Conservation (phyloP, 2,888 invertebrate genomes). For the Sympetrum striolatum region DNA sequence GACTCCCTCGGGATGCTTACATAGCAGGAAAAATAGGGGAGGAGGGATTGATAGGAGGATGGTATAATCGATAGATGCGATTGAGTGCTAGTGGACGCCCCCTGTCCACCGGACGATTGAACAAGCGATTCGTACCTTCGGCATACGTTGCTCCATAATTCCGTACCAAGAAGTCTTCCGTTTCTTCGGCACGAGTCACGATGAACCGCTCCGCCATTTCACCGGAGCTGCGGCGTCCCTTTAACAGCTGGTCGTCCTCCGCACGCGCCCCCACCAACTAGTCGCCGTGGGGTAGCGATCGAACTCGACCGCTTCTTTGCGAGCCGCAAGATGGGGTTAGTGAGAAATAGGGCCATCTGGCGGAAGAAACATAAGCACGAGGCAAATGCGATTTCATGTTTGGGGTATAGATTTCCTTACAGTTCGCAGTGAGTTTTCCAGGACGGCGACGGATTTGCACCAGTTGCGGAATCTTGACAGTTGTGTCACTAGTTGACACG, state of each 20-base stretch:
- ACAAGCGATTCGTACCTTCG: neutral
- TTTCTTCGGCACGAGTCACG: neutral
- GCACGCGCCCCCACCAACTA: neutral
- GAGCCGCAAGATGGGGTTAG: neutral
- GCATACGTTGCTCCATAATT: neutral
- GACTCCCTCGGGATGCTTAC: too few relatives aligned
- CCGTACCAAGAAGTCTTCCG: neutral
- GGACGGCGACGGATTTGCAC: too few relatives aligned
- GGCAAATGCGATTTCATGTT: neutral
- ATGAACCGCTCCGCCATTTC: neutral
- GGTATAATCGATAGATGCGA: neutral
- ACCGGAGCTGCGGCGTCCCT: neutral
- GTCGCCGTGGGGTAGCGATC: neutral
- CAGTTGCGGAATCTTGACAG: too few relatives aligned
- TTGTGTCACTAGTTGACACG: too few relatives aligned
- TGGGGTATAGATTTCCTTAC: neutral
- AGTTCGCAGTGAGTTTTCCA: neutral
- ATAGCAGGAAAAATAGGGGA: neutral
- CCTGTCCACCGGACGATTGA: neutral
- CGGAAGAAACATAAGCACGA: neutral
- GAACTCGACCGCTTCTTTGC: neutral
- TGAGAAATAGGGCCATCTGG: neutral
- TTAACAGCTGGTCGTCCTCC: neutral
- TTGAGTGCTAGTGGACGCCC: neutral
- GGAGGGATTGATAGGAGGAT: neutral